Evolutionary conservation across 2,113 vertebrate genomes (phyloP), one percentile per base, ranked within the genome.

Genomic region (Archocentrus centrarchus): DNA sequence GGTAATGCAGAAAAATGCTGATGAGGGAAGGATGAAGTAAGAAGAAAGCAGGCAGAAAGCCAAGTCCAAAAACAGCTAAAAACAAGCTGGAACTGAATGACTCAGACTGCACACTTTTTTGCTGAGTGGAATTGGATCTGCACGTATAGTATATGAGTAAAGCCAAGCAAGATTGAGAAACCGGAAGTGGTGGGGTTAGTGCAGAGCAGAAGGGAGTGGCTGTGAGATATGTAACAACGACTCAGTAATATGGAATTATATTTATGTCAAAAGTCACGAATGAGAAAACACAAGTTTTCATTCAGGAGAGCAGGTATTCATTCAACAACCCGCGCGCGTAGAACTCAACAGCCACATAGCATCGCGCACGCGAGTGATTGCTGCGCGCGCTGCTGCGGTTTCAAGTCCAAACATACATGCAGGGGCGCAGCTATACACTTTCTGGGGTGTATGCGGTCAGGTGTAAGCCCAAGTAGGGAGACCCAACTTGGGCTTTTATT

Each of bases 71-170:
- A 37, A 35, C 30, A 37, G 30, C 35, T 37, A 62, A 62, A 62
- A 62, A 20, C 60, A 62, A 62, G 20, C 5, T 62, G 60, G 0
- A 62, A 62, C 60, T 62, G 30, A 35, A 32, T 62, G 60, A 20
- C 60, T 32, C 59, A 60, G 7, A 32, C 14, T 35, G 30, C 30
- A 62, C 60, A 35, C 2, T 35, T 6, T 60, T 14, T 60, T 60
- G 24, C 3, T n/a, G 18, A 57, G n/a, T 20, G 60, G 0, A 3
- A 24, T 24, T 24, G 24, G 24, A 24, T 35, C 60, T 62, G 35
- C 20, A 2, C 0, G 35, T 62, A 20, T 7, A 11, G 0, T 60
- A 60, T 14, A 30, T 30, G 30, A 0, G 14, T 30, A 30, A 60
- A 60, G 30, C 59, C 59, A 30, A 30, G 24, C 30, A 30, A 30